Evolutionary conservation across 2,888 invertebrate species (phyloP), one percentile per base, ranked within the genome.

Genomic region (Macaria liturata): DNA sequence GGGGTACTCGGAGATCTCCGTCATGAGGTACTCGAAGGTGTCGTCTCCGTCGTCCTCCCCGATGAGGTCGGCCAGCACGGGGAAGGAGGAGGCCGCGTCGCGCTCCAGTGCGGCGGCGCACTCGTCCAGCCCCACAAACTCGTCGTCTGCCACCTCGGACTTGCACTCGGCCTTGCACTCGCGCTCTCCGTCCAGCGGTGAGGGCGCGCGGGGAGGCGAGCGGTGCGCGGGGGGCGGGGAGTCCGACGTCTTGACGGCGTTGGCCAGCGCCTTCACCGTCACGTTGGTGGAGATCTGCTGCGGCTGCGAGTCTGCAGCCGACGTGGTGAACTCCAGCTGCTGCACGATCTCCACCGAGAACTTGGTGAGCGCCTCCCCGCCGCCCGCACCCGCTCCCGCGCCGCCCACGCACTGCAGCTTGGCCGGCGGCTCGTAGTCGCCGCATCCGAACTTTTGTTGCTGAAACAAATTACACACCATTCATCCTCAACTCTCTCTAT

Each of bases 291-390:
- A 96, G 69, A 97, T 97, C 87, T 97, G 97, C 79, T 97, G 97
- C 53, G 97, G 96, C 79, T 97, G 97, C 5, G 96, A 96, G 79
- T 96, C 97, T 48, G 96, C 96, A 53, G 96, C 96, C 48, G 96
- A 96, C 45, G 97, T 97, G 64, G 97, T 97, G 81, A 97, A 97
- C 84, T 98, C 97, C 54, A 97, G 90, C 83, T 97, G 97, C 83
- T 98, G 98, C 31, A 98, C 97, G 73, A 98, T 98, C 88, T 98
- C 97, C 62, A 98, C 97, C 4, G 97, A 97, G 89, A 98, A 97
- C 84, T 97, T 97, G 61, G 91, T 92, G 67, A 92, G 88, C 31
- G 90, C 93, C 71, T 94, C 94, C 68, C 91, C 91, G 55, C 86
- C 83, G 44, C 79, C 86, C 53, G 85, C 91, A 43, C 80, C 87